A percentile compares a stretch with the other conserved stretches of the same genome.
Conservation (phyloP, 1,140 invertebrate species). For the Pogonus chalceus region DNA sequence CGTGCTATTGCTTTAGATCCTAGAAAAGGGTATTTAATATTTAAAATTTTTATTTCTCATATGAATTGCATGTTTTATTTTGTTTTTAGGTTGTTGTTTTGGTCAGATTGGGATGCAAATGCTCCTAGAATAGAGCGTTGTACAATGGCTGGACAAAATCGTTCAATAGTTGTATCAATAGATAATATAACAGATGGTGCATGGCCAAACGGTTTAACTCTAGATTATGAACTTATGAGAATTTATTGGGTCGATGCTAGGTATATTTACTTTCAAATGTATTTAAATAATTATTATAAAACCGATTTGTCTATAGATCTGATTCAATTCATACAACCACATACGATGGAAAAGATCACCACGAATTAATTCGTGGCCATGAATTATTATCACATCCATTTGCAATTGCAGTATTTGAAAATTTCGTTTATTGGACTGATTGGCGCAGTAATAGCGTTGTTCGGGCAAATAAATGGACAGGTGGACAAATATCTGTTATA, state of each 20-base stretch:
- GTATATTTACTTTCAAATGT: not conserved
- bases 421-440: conserved; percentile 90
- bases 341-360: conserved; percentile 67
- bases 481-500: conserved; percentile 48
- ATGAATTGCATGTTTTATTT: conserved; percentile 26
- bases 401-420: conserved; percentile 71
- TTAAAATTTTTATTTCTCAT: conserved; percentile 13
- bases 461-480: conserved; percentile 62
- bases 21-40: conserved; percentile 45
- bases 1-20: conserved; percentile 80
- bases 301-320: conserved; percentile 36
- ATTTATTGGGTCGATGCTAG: conserved; percentile 37
- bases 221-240: conserved; percentile 50
- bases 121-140: conserved; percentile 77
- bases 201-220: conserved; percentile 80
- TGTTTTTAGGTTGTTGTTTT: conserved; percentile 54
- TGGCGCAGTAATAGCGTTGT: conserved; percentile 67
- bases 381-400: conserved; percentile 78
- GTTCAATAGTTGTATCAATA: conserved; percentile 45
- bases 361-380: conserved; percentile 53
- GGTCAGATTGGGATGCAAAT: conserved; percentile 80
- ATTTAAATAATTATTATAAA: not conserved
- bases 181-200: conserved; percentile 60
- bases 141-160: conserved; percentile 66
- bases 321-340: conserved; percentile 74